Evolutionary conservation across 2,113 vertebrate genomes (phyloP), one percentile per base, ranked within the genome.

Genomic region (Hemicordylus capensis): DNA sequence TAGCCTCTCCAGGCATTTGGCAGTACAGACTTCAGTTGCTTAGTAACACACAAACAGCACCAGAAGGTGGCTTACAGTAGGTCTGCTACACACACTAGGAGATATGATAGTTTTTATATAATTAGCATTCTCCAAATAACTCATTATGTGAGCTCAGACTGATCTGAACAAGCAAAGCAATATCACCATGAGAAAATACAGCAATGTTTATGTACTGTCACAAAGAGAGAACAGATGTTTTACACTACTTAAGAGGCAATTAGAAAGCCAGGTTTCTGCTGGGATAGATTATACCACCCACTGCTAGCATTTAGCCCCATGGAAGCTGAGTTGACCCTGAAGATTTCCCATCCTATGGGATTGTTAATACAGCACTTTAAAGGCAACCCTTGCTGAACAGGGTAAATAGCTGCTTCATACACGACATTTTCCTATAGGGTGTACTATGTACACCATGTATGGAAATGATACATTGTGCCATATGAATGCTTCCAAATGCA

Each of bases 11-110:
- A 44, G 63, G 31, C 61, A 69, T 10, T 76, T 76, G 17, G 44
- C 42, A 42, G 42, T 61, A 74, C 26, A 87, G 64, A 66, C 34
- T 81, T n/a, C 61, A 15, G 54, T 87, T 89, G 70, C 39, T 34
- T 7, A 77, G 69, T 51, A 87, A n/a, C 83, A 77, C 1, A 61
- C 42, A 69, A 44, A 54, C 59, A 67, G 76, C 26, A 59, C 83
- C 28, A 56, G 39, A 88, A 85, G 82, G 3, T 56, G 73, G 74
- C 61, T 81, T 82, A 73, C 72, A 83, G 37, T 64, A 79, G 87
- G 26, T 58, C 61, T 42, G 73, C 48, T n/a, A 88, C 61, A 59
- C 63, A 54, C n/a, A 64, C 72, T 39, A 58, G 64, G 22, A 74
- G 39, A 88, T 74, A 63, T 59, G 12, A 39, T 15, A 73, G 58